These are phyloP conservation scores for Eleutherodactylus coqui DNA, from an alignment of 2,797 vertebrate genomes.

Conservation along the genomic window DNA sequence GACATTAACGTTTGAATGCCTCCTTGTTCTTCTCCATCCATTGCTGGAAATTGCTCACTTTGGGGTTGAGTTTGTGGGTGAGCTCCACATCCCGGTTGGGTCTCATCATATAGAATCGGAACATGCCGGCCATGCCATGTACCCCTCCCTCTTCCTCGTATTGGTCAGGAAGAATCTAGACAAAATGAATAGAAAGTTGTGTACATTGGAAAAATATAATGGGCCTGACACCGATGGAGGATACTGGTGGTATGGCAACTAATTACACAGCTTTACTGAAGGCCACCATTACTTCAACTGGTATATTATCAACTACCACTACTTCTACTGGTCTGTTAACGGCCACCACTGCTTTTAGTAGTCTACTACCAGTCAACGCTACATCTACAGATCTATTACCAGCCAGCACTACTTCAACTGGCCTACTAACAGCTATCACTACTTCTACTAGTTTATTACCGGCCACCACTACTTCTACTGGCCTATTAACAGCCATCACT, in stretches of 20 bases:
- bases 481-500: background rate
- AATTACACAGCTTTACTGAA: background rate
- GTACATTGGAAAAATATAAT: background rate
- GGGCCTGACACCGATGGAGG: background rate
- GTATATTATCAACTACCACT: background rate
- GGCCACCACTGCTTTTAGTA: background rate
- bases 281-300: background rate
- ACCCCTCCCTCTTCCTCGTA: constrained; percentile 63
- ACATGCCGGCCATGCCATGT: constrained; percentile 69
- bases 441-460: background rate
- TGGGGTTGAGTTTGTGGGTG: constrained; percentile 73
- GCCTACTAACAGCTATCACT: background rate
- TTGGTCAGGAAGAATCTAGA: constrained; percentile 69
- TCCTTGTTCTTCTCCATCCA: constrained; percentile 69
- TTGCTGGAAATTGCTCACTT: constrained; percentile 68
- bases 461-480: background rate
- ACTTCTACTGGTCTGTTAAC: background rate
- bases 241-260: background rate
- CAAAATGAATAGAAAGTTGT: background rate
- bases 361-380: background rate
- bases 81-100: constrained; percentile 67
- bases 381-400: background rate
- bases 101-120: constrained; percentile 70
- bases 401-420: background rate
- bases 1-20: constrained; percentile 38